Percentiles rank a stretch among this genome's conserved stretches.
phyloP scores from a whole-genome alignment of 2,888 invertebrate genomes.

The Tenthredo distinguenda region DNA sequence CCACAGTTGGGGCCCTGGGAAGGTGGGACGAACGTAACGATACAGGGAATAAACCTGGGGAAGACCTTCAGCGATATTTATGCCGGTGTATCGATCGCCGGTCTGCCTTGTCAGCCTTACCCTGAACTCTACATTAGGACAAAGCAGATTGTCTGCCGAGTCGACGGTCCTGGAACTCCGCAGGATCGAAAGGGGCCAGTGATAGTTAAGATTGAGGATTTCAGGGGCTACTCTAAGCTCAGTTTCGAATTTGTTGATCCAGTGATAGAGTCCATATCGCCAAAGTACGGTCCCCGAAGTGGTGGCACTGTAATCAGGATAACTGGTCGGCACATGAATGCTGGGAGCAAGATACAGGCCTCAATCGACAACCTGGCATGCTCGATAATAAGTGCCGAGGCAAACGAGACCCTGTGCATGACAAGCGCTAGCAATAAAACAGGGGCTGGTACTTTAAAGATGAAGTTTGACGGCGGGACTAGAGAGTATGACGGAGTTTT shows the following conservation, averaged over 20 bases:
- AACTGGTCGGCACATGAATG: constrained; percentile 95
- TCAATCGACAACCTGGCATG: constrained; percentile 93
- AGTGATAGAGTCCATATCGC: constrained; percentile 90
- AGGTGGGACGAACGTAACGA: constrained; percentile 97
- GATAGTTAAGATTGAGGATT: constrained; percentile 94
- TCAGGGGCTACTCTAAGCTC: constrained; percentile 91
- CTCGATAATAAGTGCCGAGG: constrained; percentile 88
- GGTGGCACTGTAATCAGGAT: constrained; percentile 97
- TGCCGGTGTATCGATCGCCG: constrained; percentile 94
- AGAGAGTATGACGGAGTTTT: constrained; percentile 90
- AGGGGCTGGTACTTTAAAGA: constrained; percentile 86
- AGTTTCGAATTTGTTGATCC: constrained; percentile 95
- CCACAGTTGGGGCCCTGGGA: constrained; percentile 96
- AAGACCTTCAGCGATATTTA: constrained; percentile 96
- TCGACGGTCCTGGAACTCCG: constrained; percentile 92
- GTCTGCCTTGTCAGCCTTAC: constrained; percentile 94
- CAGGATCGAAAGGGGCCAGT: constrained; percentile 92
- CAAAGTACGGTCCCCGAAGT: constrained; percentile 93
- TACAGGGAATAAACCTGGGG: constrained; percentile 96
- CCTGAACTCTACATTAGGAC: constrained; percentile 93
- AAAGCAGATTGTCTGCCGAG: constrained; percentile 91
- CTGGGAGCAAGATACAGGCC: constrained; percentile 95
- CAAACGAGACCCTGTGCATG: constrained; percentile 89
- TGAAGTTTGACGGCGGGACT: constrained; percentile 92
- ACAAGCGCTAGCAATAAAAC: constrained; percentile 88